Conservation (phyloP, 2,888 invertebrate species). For the Hypsopygia costalis region DNA sequence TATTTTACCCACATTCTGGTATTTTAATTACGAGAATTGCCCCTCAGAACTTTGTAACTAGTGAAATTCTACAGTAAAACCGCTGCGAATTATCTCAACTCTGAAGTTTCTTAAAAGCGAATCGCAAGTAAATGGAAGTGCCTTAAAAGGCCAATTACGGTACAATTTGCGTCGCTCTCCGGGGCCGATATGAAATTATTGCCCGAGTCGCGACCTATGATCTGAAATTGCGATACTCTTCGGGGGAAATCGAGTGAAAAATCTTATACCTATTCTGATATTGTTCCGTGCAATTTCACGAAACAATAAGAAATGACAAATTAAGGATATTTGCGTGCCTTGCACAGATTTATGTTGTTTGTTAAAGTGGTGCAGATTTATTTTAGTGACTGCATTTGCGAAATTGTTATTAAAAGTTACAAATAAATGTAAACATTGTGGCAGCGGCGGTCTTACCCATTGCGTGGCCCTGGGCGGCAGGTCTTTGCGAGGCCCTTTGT, state of each 20-base stretch:
- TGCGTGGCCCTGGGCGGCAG: no score
- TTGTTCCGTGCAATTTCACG: slow-evolving; percentile 24
- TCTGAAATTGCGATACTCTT: slow-evolving; percentile 41
- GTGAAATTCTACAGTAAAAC: slow-evolving; percentile 8
- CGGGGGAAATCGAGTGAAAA: slow-evolving; percentile 37
- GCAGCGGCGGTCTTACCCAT: no score
- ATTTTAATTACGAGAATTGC: no score
- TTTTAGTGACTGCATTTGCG: no score
- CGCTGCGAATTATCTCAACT: slow-evolving; percentile 30
- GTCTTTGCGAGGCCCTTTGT: no score
- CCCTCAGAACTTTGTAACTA: slow-evolving; percentile 1
- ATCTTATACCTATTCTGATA: slow-evolving; percentile 27
- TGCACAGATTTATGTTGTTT: no score
- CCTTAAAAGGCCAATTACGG: slow-evolving; percentile 76
- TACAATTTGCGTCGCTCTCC: slow-evolving; percentile 59
- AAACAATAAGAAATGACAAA: not conserved
- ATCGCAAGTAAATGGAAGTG: slow-evolving; percentile 50
- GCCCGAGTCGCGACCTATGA: slow-evolving; percentile 40
- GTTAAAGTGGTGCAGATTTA: no score
- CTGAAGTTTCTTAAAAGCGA: slow-evolving; percentile 46
- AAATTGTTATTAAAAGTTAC: no score
- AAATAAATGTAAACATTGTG: no score
- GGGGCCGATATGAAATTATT: slow-evolving; percentile 62
- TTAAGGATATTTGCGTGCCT: not conserved
- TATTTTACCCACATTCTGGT: no score